Evolutionary conservation across 2,113 vertebrate species (phyloP), one percentile per base, ranked within the genome.

Genomic region (Thalassarche chlororhynchos): DNA sequence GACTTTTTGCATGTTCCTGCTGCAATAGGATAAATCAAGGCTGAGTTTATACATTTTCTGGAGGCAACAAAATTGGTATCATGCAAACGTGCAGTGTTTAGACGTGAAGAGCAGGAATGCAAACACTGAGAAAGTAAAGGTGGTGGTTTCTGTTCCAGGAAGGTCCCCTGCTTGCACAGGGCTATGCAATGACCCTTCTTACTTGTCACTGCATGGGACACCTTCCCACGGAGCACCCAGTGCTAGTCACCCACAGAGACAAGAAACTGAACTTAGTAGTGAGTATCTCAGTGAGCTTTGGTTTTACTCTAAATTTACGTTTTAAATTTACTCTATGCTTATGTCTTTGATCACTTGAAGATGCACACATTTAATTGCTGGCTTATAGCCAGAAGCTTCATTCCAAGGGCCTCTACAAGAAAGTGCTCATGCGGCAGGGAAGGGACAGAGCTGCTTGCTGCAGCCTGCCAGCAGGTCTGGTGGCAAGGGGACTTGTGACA

Each of bases 371-470:
- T 80, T 40, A 71, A 17, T 20, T 44, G 15, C 25, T 58, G 13
- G 26, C 18, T 76, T 32, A 21, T 15, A 64, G 31, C 7, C 61
- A 83, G 62, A 91, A 74, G 14, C 13, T 78, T 88, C 32, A 69
- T 78, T 61, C 25, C 54, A 77, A 69, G 12, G 36, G 10, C 25
- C 36, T 20, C 40, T 26, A 36, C 51, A 86, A 62, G 16, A 89
- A 44, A 4, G 1, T 2, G 6, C 12, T 75, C 6, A 0, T 49
- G 9, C 65, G 44, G 7, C 36, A 55, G 34, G 32, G 14, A 72
- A 70, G 15, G 8, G 44, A 32, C 8, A 46, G 23, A 72, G 25
- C 5, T 0, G 1, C 15, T 76, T 2, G 1, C 29, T 52, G 23
- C 61, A 87, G 60, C 32, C 25, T 36, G 23, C 34, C 9, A 9